A percentile compares a stretch with the other conserved stretches of the same genome.
phyloP scores from a whole-genome alignment of 2,113 vertebrate genomes.

The Melanocharis versteri region DNA sequence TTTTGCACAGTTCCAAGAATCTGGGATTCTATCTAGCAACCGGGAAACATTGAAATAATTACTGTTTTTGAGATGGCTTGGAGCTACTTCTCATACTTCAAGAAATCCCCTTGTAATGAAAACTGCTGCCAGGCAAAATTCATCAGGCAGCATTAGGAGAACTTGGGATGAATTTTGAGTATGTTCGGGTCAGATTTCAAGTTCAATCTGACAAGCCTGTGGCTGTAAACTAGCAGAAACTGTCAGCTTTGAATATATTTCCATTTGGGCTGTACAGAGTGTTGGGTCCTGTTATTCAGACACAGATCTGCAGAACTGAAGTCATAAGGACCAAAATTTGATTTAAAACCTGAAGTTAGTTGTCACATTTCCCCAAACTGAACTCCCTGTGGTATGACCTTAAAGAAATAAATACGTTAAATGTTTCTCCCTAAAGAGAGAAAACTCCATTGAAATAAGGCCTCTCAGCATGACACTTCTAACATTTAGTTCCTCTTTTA shows the following conservation, averaged over 20 bases:
- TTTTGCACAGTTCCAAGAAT: neutral
- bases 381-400: neutral
- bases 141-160: slow-evolving; percentile 15
- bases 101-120: slow-evolving; percentile 52
- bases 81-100: slow-evolving; percentile 12
- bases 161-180: slow-evolving; percentile 55
- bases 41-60: slow-evolving; percentile 37
- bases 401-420: neutral
- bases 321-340: neutral
- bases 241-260: slow-evolving; percentile 41
- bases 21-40: slow-evolving; percentile 13
- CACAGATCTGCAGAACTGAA: neutral
- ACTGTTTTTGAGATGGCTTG: neutral
- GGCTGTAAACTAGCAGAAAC: slow-evolving; percentile 38
- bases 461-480: neutral
- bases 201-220: slow-evolving; percentile 42
- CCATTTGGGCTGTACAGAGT: neutral
- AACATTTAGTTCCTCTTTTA: neutral
- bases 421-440: neutral
- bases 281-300: neutral
- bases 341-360: neutral
- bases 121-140: slow-evolving; percentile 46
- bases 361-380: neutral
- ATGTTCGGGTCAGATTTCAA: slow-evolving; percentile 19
- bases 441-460: neutral